These are phyloP conservation scores for Drosophila conformis DNA, from an alignment of 2,888 invertebrate genomes.

Conservation along the genomic window DNA sequence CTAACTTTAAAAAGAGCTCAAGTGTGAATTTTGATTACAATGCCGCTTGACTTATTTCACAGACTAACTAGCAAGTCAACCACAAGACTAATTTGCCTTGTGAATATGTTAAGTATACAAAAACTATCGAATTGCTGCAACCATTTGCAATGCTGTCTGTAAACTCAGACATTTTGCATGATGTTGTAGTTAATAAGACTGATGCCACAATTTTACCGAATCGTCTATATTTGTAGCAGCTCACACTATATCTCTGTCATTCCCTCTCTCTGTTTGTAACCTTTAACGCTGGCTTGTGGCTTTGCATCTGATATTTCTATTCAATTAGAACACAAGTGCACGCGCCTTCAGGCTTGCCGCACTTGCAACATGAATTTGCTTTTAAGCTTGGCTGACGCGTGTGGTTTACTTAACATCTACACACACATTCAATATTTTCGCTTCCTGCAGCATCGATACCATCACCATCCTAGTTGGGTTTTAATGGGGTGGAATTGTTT, in stretches of 20 bases:
- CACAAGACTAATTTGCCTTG: slow-evolving; percentile 40
- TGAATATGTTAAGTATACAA: slow-evolving; percentile 29
- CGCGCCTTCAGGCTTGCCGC: slow-evolving; percentile 19
- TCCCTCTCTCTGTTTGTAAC: slow-evolving; percentile 9
- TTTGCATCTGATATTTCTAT: slow-evolving; percentile 11
- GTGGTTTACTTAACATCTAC: slow-evolving; percentile 33
- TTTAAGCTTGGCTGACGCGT: slow-evolving; percentile 47
- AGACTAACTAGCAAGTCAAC: background rate
- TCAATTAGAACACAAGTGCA: slow-evolving; percentile 61
- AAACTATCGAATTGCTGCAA: background rate
- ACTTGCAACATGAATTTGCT: slow-evolving; percentile 63
- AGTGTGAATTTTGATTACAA: slow-evolving; percentile 1
- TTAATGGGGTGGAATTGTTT: slow-evolving; percentile 22
- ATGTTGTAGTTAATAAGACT: slow-evolving; percentile 36
- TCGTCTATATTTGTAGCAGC: slow-evolving; percentile 3
- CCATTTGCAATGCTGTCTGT: slow-evolving; percentile 16
- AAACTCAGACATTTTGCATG: slow-evolving; percentile 9
- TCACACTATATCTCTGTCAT: background rate
- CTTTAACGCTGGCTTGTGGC: slow-evolving; percentile 4
- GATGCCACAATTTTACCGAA: slow-evolving; percentile 42
- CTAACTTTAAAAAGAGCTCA: background rate
- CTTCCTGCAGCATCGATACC: background rate
- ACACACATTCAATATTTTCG: background rate
- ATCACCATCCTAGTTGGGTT: background rate
- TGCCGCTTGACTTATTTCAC: background rate